Evolutionary conservation across 1,140 invertebrate genomes (phyloP).

Genomic region (Drosophila tani): DNA sequence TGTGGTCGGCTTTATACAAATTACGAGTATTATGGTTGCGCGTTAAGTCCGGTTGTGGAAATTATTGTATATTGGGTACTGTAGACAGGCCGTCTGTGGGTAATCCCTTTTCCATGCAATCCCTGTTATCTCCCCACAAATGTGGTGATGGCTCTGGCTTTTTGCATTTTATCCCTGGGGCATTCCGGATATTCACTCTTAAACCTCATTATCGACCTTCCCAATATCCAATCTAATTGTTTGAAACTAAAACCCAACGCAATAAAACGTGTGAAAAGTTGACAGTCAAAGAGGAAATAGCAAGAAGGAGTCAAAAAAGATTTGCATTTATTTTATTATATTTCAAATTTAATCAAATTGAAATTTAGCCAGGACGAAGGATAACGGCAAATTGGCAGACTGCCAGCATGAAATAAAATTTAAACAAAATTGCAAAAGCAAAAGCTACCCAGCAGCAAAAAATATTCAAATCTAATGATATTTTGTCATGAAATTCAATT

Average conservation of each 20-base stretch:
- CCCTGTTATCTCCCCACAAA: not conserved
- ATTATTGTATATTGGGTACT: slow-evolving; percentile 51
- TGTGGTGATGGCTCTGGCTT: not conserved
- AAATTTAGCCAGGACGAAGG: slow-evolving; percentile 54
- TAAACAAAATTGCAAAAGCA: slow-evolving; percentile 45
- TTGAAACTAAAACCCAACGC: slow-evolving; percentile 20
- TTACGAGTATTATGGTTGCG: slow-evolving; percentile 60
- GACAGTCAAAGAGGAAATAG: not conserved
- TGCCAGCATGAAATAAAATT: slow-evolving; percentile 61
- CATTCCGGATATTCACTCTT: not conserved
- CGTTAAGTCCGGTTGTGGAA: slow-evolving; percentile 56
- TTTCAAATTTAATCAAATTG: slow-evolving; percentile 75
- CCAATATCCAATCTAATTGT: slow-evolving; percentile 2
- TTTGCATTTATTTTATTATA: slow-evolving; percentile 61
- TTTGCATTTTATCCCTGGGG: slow-evolving; percentile 9
- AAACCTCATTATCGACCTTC: slow-evolving; percentile 1
- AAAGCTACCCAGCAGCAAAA: slow-evolving; percentile 23
- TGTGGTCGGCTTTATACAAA: slow-evolving; percentile 64
- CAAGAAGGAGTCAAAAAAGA: slow-evolving; percentile 47
- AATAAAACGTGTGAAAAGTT: slow-evolving; percentile 11
- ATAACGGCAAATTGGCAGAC: slow-evolving; percentile 52
- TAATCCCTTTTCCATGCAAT: slow-evolving; percentile 2
- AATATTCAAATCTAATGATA: slow-evolving; percentile 48
- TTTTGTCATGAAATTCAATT: slow-evolving; percentile 71
- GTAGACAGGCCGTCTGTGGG: slow-evolving; percentile 37